Conservation (phyloP, 1,140 invertebrate genomes). For the Luehdorfia chinensis region DNA sequence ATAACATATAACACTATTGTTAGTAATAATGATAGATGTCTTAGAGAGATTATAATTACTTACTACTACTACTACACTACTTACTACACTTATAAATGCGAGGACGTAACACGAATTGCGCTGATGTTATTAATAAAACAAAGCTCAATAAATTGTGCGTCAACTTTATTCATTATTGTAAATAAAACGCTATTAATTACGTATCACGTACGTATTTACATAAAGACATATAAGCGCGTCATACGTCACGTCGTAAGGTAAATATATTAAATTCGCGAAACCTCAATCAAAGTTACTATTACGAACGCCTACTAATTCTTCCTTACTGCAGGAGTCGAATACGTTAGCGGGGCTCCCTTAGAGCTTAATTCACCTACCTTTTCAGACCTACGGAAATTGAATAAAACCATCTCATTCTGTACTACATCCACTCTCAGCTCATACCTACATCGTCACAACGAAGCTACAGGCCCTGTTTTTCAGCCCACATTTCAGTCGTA, state of each 20-base stretch:
- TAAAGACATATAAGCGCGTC: no score
- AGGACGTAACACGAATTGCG: no score
- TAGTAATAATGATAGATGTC: no score
- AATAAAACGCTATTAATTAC: no score
- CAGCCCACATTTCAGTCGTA: slow-evolving; percentile 45
- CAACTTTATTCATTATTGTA: no score
- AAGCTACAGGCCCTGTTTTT: slow-evolving; percentile 40
- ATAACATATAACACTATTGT: no score
- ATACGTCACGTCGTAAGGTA: neutral
- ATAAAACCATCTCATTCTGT: slow-evolving; percentile 27
- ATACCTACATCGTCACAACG: slow-evolving; percentile 32
- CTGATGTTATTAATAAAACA: no score
- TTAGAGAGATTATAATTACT: no score
- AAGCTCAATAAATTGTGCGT: no score
- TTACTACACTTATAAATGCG: no score
- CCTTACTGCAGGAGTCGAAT: slow-evolving; percentile 31
- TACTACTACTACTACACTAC: no score
- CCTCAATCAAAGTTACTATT: slow-evolving; percentile 55
- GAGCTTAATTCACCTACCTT: slow-evolving; percentile 20
- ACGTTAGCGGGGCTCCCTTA: slow-evolving; percentile 35
- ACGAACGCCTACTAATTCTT: slow-evolving; percentile 53
- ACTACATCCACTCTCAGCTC: slow-evolving; percentile 42
- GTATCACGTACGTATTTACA: no score
- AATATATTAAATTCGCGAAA: slow-evolving; percentile 27
- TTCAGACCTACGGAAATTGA: neutral